A percentile compares a stretch with the other conserved stretches of the same genome.
These are phyloP conservation scores for Xenopus laevis DNA, from an alignment of 2,113 vertebrate genomes.

Conservation along the genomic window DNA sequence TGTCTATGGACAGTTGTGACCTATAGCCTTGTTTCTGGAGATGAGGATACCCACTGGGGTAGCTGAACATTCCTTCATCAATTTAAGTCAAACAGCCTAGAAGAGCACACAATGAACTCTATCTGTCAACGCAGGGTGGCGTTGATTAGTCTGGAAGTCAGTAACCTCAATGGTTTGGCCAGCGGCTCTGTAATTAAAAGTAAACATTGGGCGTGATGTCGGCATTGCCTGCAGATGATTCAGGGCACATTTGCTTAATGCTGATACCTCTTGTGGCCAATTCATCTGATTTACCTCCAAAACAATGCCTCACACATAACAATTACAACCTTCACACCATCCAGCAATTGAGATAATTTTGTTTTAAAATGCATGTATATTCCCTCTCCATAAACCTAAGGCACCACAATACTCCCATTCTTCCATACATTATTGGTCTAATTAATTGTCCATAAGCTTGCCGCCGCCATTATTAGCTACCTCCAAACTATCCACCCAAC, in stretches of 20 bases:
- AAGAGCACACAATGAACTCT: not conserved
- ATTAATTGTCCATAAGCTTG: too few species aligned
- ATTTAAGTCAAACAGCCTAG: constrained; percentile 7
- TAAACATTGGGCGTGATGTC: not conserved
- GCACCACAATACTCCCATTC: too few species aligned
- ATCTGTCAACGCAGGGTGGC: not conserved
- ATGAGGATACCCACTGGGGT: not conserved
- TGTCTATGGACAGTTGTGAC: constrained; percentile 12
- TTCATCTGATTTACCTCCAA: not conserved
- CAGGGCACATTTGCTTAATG: not conserved
- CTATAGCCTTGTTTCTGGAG: constrained; percentile 19
- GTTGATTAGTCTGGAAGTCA: constrained; percentile 8
- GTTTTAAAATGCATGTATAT: too few species aligned
- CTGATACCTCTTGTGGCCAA: not conserved
- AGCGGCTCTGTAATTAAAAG: not conserved
- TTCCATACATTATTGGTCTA: too few species aligned
- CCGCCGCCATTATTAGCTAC: too few species aligned
- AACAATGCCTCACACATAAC: not conserved
- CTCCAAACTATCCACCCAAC: too few species aligned
- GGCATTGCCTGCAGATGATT: not conserved
- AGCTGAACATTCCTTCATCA: not conserved
- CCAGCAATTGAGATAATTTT: too few species aligned
- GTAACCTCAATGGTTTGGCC: not conserved
- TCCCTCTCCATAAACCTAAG: too few species aligned
- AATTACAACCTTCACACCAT: too few species aligned